Evolutionary conservation across 2,888 invertebrate genomes (phyloP), one percentile per base, ranked within the genome.

Genomic region (Leucania comma): DNA sequence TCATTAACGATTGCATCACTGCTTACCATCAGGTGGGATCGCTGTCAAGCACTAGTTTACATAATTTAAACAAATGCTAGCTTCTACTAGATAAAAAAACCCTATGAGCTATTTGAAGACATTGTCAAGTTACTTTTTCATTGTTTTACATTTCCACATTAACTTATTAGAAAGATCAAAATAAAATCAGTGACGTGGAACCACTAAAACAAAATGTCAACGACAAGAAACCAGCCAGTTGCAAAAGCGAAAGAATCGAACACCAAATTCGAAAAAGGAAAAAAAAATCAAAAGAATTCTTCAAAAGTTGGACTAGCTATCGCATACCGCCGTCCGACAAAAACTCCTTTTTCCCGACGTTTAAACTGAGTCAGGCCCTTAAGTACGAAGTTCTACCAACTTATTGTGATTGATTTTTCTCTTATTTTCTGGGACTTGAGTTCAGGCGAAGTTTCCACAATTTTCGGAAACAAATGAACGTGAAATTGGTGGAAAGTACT

Each of bases 331-430:
- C 53, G n/a, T 75, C 68, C 69, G 46, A 70, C 69, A 80, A 82
- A 83, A 84, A 81, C 68, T 80, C 72, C 75, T 76, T 76, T 84
- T 84, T 82, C 74, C 42, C 69, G 75, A 59, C 85, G 57, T 84
- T 81, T 80, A 80, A 82, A 84, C 81, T 66, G 81, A 78, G 63
- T 74, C 67, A 67, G 79, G 58, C 73, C 78, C 77, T 81, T 86
- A 84, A 86, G 85, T 86, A 83, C 82, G 78, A 86, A 86, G 86
- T 86, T 86, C 69, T 59, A 77, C 56, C 69, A 84, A 83, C 76
- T 84, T 84, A 82, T 83, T 84, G 77, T 85, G 85, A 85, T 85
- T 84, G 84, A 85, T 85, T 84, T 83, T 83, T 82, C 78, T 83
- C 75, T 75, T 80, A 83, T 73, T 78, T 80, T 72, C 81, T 77